A percentile compares a stretch with the other conserved stretches of the same genome.
Conservation (phyloP, 2,797 vertebrate genomes). For the Meda fulgida region DNA sequence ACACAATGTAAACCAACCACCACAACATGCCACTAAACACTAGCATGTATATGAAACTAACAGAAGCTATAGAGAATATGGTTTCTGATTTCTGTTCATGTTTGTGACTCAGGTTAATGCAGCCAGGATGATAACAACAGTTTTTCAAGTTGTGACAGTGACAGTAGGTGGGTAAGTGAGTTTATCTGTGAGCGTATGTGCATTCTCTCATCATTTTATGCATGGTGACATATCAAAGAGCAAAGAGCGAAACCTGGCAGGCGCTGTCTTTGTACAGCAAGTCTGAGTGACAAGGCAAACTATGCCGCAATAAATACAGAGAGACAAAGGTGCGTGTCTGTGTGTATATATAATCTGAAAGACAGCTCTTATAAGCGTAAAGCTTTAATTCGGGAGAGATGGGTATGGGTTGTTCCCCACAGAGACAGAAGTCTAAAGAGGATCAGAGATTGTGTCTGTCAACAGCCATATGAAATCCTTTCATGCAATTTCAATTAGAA, state of each 20-base stretch:
- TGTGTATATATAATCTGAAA: constrained; percentile 59
- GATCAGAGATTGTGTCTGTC: constrained; percentile 76
- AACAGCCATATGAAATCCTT: constrained; percentile 77
- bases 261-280: constrained; percentile 35
- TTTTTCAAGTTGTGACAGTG: constrained; percentile 11
- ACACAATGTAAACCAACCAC: constrained; percentile 50
- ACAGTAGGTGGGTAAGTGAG: constrained; percentile 30
- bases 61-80: not conserved
- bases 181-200: constrained; percentile 22
- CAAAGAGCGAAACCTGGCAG: constrained; percentile 26
- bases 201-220: constrained; percentile 47
- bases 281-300: constrained; percentile 33
- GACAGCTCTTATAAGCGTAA: constrained; percentile 63
- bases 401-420: constrained; percentile 69
- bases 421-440: constrained; percentile 70
- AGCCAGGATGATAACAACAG: not conserved
- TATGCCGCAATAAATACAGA: not conserved
- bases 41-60: constrained; percentile 23
- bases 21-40: constrained; percentile 31
- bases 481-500: constrained; percentile 82
- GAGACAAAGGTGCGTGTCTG: constrained; percentile 53
- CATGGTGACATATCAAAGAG: constrained; percentile 58
- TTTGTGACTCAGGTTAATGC: not conserved
- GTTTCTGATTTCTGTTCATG: not conserved
- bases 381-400: constrained; percentile 66